These are phyloP conservation scores for Siniperca chuatsi DNA, from an alignment of 2,113 vertebrate genomes.

Conservation along the genomic window DNA sequence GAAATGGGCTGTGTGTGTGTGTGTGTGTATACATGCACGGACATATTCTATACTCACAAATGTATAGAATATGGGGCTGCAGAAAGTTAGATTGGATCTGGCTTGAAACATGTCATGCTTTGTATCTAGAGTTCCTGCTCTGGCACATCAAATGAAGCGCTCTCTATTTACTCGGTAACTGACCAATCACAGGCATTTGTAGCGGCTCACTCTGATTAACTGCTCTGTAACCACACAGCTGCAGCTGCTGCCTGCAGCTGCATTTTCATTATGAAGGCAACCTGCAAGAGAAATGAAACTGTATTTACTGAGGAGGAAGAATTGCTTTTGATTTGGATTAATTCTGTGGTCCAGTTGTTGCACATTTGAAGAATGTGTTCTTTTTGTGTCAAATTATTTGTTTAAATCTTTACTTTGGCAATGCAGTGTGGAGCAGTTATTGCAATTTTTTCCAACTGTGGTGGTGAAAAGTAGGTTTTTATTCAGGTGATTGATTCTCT, in stretches of 20 bases:
- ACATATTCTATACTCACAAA: too few species aligned
- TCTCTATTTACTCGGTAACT: neutral
- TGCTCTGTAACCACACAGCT: neutral
- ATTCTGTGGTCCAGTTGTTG: neutral
- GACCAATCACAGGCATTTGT: neutral
- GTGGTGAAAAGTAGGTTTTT: too few species aligned
- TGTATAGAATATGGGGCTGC: neutral
- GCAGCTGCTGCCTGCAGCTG: slow-evolving; percentile 18
- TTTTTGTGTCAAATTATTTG: too few species aligned
- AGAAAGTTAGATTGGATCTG: neutral
- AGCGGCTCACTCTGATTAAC: neutral
- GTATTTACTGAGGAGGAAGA: neutral
- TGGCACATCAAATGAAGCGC: neutral
- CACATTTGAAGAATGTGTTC: too few species aligned
- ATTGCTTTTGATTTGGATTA: neutral
- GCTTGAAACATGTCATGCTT: too few species aligned
- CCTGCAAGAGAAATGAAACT: neutral
- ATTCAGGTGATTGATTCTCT: too few species aligned
- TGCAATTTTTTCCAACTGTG: too few species aligned
- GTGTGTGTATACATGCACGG: too few species aligned
- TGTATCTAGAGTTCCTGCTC: neutral
- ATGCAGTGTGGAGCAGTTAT: too few species aligned
- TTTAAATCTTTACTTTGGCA: too few species aligned
- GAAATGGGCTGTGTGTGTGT: too few species aligned
- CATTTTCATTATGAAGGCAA: neutral